These are phyloP conservation scores for Jordanella pulchra DNA, from an alignment of 2,797 vertebrate genomes.

Conservation along the genomic window DNA sequence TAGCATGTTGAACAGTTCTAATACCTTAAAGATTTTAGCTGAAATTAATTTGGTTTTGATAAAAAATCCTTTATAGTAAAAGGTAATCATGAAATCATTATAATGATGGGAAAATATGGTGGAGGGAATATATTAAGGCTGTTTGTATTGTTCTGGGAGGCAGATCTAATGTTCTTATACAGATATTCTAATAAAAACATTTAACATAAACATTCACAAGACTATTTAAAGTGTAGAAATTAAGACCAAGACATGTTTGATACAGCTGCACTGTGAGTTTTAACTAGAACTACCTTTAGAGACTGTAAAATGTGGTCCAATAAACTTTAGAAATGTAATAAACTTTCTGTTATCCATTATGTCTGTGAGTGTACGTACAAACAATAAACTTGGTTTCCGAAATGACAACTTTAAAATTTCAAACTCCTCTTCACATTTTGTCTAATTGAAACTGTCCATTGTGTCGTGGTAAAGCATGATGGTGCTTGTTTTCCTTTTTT, in stretches of 20 bases:
- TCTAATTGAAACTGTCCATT: neutral
- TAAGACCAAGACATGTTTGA: neutral
- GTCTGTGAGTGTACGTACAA: neutral
- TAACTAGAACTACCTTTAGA: neutral
- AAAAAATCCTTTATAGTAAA: slow-evolving; percentile 2
- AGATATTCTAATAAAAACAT: neutral
- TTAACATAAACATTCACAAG: neutral
- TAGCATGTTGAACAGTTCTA: neutral
- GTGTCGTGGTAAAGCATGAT: neutral
- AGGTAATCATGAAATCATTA: slow-evolving; percentile 2
- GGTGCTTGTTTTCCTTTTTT: neutral
- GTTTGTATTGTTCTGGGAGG: slow-evolving; percentile 28
- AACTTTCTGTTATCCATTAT: neutral
- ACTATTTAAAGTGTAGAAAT: neutral
- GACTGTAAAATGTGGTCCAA: neutral
- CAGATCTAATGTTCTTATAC: slow-evolving; percentile 30
- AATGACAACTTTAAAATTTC: no score
- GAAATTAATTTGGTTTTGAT: neutral
- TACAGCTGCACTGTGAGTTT: neutral
- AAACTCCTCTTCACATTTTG: neutral
- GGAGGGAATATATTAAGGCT: slow-evolving; percentile 6
- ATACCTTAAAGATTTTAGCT: neutral
- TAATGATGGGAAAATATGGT: neutral
- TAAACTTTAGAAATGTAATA: neutral
- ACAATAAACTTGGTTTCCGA: neutral